These are phyloP conservation scores for Sternotherus odoratus DNA, from an alignment of 2,797 vertebrate species.

Conservation along the genomic window DNA sequence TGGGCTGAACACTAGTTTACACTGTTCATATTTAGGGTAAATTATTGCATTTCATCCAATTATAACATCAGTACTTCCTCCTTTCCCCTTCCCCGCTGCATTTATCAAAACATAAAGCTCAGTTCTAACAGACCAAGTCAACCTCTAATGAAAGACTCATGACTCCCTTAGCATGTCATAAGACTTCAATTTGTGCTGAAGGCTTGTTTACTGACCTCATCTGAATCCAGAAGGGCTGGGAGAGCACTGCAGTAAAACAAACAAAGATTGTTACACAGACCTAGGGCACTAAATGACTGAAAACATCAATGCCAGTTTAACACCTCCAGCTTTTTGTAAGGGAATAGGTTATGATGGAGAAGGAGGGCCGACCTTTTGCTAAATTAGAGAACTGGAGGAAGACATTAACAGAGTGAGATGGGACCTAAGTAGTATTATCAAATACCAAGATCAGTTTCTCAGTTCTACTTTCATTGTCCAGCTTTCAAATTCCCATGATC, in stretches of 20 bases:
- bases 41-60: neutral
- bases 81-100: constrained; percentile 1
- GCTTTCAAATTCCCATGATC: neutral
- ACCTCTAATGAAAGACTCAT: constrained; percentile 36
- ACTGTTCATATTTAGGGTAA: neutral
- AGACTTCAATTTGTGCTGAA: constrained; percentile 31
- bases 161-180: constrained; percentile 53
- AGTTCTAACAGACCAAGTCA: constrained; percentile 18
- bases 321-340: neutral
- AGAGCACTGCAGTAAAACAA: constrained; percentile 77
- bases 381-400: neutral
- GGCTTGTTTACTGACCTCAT: constrained; percentile 84
- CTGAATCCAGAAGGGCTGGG: constrained; percentile 87
- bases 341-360: neutral
- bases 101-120: neutral
- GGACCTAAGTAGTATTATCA: neutral
- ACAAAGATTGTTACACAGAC: neutral
- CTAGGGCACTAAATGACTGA: neutral
- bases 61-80: neutral
- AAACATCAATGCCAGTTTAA: constrained; percentile 19
- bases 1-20: neutral
- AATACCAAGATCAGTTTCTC: neutral
- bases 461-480: neutral
- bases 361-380: neutral
- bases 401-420: neutral